These are phyloP conservation scores for Enteromius radiatus DNA, from an alignment of 2,797 vertebrate species.

Conservation along the genomic window DNA sequence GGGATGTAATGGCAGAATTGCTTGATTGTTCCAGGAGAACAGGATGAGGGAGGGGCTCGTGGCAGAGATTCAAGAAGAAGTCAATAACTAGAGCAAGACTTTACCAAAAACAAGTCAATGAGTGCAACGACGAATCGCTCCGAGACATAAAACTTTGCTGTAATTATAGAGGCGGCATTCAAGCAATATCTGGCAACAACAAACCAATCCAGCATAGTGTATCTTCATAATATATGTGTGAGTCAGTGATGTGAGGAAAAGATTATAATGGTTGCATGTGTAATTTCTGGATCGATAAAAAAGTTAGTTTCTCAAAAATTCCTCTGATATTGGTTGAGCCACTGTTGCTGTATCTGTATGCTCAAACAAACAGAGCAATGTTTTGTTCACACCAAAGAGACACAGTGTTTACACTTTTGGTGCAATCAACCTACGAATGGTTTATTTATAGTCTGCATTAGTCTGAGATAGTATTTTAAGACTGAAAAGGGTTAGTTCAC, in stretches of 20 bases:
- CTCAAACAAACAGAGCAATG: not conserved
- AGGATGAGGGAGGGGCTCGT: not conserved
- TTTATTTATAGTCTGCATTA: conserved; percentile 13
- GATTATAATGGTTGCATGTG: not conserved
- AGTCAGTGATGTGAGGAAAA: not conserved
- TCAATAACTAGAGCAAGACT: conserved; percentile 22
- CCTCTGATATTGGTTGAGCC: not conserved
- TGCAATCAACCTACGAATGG: not conserved
- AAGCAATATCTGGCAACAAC: conserved; percentile 8
- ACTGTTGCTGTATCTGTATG: not conserved
- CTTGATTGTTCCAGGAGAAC: conserved; percentile 1
- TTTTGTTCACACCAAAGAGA: not conserved
- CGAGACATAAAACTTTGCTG: not conserved
- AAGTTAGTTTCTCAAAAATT: not conserved
- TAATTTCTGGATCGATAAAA: not conserved
- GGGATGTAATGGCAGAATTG: conserved; percentile 3
- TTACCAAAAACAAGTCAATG: conserved; percentile 27
- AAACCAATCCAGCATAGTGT: not conserved
- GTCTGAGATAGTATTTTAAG: not conserved
- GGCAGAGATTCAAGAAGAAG: conserved; percentile 26
- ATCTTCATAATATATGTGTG: not conserved
- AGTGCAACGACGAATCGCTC: not conserved
- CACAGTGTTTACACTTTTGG: not conserved
- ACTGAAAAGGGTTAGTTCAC: not conserved
- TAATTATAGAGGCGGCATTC: conserved; percentile 7